phyloP scores from a whole-genome alignment of 2,888 invertebrate genomes.

The Boloria euphrosyne region DNA sequence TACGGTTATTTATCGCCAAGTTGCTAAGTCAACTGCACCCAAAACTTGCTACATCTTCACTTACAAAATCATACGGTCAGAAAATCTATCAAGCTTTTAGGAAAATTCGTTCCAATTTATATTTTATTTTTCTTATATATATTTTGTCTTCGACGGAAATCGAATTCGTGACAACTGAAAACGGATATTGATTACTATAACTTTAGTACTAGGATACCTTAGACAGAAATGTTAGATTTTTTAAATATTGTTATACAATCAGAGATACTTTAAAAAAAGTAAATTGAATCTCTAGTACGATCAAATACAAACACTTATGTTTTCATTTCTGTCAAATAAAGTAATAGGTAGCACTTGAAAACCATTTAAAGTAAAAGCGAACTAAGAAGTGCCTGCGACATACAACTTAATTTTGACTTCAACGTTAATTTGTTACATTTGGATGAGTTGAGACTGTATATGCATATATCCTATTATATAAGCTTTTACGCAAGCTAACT shows the following conservation, averaged over 20 bases:
- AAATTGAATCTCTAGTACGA: background rate
- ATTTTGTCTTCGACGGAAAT: too few species aligned
- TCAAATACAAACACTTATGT: background rate
- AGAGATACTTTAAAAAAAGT: too few species aligned
- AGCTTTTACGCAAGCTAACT: background rate
- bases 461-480: background rate
- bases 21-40: slow-evolving; percentile 29
- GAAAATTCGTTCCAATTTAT: background rate
- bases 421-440: slow-evolving; percentile 10
- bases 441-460: background rate
- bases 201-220: too few species aligned
- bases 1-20: slow-evolving; percentile 23
- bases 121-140: background rate
- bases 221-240: too few species aligned
- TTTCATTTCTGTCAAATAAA: slow-evolving; percentile 15
- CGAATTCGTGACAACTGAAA: too few species aligned
- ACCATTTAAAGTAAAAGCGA: slow-evolving; percentile 14
- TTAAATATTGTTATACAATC: too few species aligned
- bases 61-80: background rate
- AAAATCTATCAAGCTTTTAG: background rate
- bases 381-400: slow-evolving; percentile 10
- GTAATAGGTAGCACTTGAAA: slow-evolving; percentile 11
- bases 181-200: too few species aligned
- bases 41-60: slow-evolving; percentile 21
- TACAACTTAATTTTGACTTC: slow-evolving; percentile 11